Base-by-base conservation (phyloP, 2,797 vertebrate genomes). In the Garrulus glandarius region DNA sequence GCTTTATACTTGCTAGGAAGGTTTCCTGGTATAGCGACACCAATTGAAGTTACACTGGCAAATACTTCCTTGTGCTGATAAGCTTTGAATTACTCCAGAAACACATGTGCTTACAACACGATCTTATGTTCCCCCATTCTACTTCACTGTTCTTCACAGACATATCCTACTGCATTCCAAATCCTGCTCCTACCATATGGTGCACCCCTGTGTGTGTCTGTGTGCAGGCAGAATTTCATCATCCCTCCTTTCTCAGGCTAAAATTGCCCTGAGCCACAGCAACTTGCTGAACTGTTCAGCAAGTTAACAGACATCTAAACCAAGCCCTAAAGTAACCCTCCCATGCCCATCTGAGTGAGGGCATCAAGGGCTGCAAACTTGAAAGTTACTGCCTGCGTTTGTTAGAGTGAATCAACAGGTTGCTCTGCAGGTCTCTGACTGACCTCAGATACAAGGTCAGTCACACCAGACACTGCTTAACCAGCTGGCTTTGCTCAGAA, bases 31-130 rank as follows among this genome's bases (percentile, higher is more conserved):
- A 79, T 43, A 92, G 82, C 39, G 71, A 91, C 69, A 89, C 26
- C 84, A 63, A 69, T 93, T 87, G 72, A 91, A 92, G 50, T 84
- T 64, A 83, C 59, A 49, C 82, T 56, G 65, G 63, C 67, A 94
- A 94, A 95, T 63, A 87, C 84, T 96, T 97, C 92, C 94, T 95
- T 74, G 49, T 67, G 39, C 84, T 91, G 88, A 93, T 93, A 93
- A 89, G 82, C 29, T 60, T 91, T 78, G 87, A 89, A 92, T 95
- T 76, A 84, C 65, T 86, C 30, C 83, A 95, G 69, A 86, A 96
- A 86, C 44, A 82, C 43, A 72, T 6, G 36, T 27, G 75, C 57
- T 65, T 84, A 80, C 37, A 85, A 27, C 30, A 77, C 16, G 49
- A 75, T 53, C 61, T 12, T 82, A 17, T 47, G 36, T 65, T 91